phyloP scores from a whole-genome alignment of 2,888 invertebrate genomes.

The Tillus elongatus region DNA sequence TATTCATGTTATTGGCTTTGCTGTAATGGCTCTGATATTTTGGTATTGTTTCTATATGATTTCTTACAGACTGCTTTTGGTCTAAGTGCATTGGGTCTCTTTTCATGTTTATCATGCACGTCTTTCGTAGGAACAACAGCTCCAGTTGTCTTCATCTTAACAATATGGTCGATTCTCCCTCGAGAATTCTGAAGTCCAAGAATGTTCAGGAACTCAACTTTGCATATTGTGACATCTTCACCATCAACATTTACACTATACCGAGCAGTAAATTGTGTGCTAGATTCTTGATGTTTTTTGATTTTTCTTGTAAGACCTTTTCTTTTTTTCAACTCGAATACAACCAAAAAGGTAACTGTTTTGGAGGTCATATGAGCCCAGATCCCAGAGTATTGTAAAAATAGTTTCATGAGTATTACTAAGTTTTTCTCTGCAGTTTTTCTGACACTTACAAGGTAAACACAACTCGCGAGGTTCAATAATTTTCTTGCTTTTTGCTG shows the following conservation, averaged over 20 bases:
- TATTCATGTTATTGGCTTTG: constrained; percentile 11
- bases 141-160: constrained; percentile 10
- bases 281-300: constrained; percentile 15
- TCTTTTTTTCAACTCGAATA: constrained; percentile 14
- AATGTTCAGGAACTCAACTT: constrained; percentile 12
- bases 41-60: constrained; percentile 14
- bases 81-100: constrained; percentile 13
- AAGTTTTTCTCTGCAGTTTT: no score
- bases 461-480: constrained; percentile 5
- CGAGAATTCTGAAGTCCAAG: not conserved
- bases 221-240: constrained; percentile 11
- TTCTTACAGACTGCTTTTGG: constrained; percentile 11
- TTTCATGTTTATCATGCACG: constrained; percentile 12
- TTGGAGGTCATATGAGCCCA: constrained; percentile 15
- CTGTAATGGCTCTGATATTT: constrained; percentile 18
- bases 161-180: constrained; percentile 13
- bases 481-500: not conserved
- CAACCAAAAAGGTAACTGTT: constrained; percentile 16
- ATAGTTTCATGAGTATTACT: constrained; percentile 14
- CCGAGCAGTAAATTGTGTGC: constrained; percentile 5
- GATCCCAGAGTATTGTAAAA: constrained; percentile 16
- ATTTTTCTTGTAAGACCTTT: constrained; percentile 16
- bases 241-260: constrained; percentile 10
- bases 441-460: constrained; percentile 2
- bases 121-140: constrained; percentile 10